A percentile compares a stretch with the other conserved stretches of the same genome.
These are phyloP conservation scores for Aphelinus certus DNA, from an alignment of 1,140 invertebrate genomes.

Conservation along the genomic window DNA sequence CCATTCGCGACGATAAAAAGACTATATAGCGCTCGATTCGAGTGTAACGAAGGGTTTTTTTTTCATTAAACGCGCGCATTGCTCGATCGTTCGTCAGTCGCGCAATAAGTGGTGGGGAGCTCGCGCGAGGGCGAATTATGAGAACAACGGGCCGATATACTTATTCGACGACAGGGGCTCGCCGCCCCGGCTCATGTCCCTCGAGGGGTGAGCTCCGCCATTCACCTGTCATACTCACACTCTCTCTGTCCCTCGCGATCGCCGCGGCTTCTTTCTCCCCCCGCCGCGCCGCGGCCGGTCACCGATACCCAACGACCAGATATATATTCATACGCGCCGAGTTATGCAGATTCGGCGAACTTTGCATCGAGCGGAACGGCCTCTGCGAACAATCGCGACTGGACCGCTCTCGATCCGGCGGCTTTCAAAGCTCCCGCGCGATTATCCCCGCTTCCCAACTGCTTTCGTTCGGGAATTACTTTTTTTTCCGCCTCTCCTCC, in stretches of 20 bases:
- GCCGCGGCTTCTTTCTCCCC: too few relatives aligned
- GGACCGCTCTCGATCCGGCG: too few relatives aligned
- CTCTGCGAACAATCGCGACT: too few relatives aligned
- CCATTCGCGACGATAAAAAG: too few relatives aligned
- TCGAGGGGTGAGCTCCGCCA: background rate
- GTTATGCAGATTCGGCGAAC: slow-evolving; percentile 1
- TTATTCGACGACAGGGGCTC: background rate
- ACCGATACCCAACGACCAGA: background rate
- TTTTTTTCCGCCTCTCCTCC: too few relatives aligned
- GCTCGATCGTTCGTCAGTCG: background rate
- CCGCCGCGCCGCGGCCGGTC: background rate
- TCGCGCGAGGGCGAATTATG: background rate
- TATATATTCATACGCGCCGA: slow-evolving; percentile 11
- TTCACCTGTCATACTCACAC: background rate
- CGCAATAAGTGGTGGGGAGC: background rate
- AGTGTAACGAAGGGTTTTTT: background rate
- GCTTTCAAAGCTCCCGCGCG: too few relatives aligned
- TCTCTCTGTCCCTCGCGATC: slow-evolving; percentile 2
- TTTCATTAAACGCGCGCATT: background rate
- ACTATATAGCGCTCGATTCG: too few relatives aligned
- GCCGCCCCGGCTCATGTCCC: background rate
- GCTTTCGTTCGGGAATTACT: too few relatives aligned
- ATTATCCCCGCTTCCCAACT: too few relatives aligned
- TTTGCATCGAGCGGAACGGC: background rate
- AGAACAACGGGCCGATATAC: background rate